These are phyloP conservation scores for Proteles cristata DNA, from an alignment of 2,113 vertebrate genomes.

Conservation along the genomic window DNA sequence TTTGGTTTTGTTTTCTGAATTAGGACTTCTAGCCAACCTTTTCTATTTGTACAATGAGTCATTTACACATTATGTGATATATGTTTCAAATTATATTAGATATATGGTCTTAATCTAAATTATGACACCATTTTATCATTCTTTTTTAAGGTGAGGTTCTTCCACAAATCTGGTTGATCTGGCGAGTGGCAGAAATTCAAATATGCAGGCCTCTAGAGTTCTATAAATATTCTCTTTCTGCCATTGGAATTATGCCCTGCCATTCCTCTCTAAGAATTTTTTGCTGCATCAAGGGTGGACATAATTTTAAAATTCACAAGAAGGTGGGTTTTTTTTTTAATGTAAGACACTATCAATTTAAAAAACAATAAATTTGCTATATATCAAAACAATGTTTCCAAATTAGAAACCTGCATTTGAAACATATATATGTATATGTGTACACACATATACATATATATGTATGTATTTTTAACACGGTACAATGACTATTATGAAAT, in stretches of 20 bases:
- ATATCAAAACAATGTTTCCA: background rate
- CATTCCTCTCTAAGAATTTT: background rate
- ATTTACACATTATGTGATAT: background rate
- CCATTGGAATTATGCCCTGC: background rate
- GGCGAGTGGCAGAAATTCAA: background rate
- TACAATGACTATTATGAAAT: background rate
- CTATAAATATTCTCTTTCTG: background rate
- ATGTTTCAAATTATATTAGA: background rate
- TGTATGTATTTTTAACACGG: background rate
- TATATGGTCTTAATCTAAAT: background rate
- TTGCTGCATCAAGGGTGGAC: background rate
- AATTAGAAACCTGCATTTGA: background rate
- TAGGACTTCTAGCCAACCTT: background rate
- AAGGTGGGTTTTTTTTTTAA: background rate
- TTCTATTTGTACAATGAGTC: background rate
- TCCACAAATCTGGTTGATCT: background rate
- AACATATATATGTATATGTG: background rate
- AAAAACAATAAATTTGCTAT: background rate
- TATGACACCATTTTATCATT: background rate
- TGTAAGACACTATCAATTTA: background rate
- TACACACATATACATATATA: background rate
- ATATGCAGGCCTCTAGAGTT: background rate
- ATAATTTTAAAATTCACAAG: background rate
- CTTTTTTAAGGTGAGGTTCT: background rate
- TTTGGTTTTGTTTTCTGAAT: background rate